Conservation (phyloP, 2,113 vertebrate species). For the Lynx canadensis region DNA sequence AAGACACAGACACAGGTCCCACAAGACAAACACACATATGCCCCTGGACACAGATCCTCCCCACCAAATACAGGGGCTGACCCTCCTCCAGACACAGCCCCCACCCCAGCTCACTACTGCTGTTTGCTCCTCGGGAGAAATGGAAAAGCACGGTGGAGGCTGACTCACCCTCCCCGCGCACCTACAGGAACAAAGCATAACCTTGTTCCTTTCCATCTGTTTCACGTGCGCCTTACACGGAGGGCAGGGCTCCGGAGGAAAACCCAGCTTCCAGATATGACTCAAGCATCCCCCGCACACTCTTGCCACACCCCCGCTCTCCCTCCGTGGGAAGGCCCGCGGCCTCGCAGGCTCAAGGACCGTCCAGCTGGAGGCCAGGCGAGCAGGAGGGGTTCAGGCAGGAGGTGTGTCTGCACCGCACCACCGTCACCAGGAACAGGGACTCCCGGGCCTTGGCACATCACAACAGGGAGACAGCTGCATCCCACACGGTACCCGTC, state of each 20-base stretch:
- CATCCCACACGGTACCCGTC: fast-evolving
- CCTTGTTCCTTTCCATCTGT: neutral
- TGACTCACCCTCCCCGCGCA: neutral
- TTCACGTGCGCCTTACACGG: neutral
- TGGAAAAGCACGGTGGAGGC: neutral
- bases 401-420: neutral
- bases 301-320: neutral
- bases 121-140: neutral
- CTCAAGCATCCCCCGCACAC: neutral
- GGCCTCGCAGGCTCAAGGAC: neutral
- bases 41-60: neutral
- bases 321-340: neutral
- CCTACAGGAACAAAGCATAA: neutral
- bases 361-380: neutral
- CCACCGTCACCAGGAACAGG: neutral
- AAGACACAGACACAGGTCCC: neutral
- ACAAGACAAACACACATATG: fast-evolving
- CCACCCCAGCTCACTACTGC: neutral
- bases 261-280: slow-evolving; percentile 43
- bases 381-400: neutral
- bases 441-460: neutral
- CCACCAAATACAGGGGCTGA: neutral
- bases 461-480: neutral
- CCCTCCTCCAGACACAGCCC: neutral
- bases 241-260: neutral